These are phyloP conservation scores for Zosterops pallidus DNA, from an alignment of 2,113 vertebrate species.

Conservation along the genomic window DNA sequence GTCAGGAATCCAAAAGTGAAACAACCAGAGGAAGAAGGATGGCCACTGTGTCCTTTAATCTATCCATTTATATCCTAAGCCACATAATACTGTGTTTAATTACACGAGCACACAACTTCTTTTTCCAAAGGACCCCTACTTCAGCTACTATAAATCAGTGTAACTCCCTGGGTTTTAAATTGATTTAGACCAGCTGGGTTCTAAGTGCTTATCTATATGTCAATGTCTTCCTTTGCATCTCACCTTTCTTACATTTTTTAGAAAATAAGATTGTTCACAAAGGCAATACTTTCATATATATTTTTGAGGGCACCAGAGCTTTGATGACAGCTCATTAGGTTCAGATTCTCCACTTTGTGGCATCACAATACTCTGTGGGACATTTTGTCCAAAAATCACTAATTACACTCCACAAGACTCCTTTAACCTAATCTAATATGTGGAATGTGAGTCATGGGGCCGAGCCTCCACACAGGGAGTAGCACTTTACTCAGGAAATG, in stretches of 20 bases:
- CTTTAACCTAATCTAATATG: conserved; percentile 33
- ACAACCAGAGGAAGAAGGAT: background rate
- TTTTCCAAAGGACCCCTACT: background rate
- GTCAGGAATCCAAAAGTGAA: background rate
- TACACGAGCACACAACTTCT: background rate
- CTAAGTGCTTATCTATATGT: conserved; percentile 6
- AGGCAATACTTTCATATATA: background rate
- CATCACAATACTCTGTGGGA: background rate
- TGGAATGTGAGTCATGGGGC: conserved; percentile 3
- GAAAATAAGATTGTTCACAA: background rate
- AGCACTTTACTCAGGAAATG: conserved; percentile 58
- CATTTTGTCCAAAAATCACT: conserved; percentile 9
- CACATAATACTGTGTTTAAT: background rate
- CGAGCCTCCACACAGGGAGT: background rate
- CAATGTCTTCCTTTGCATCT: conserved; percentile 12
- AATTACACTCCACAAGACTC: conserved; percentile 31
- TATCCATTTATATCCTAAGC: background rate
- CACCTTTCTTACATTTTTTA: background rate
- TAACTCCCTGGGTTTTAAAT: conserved; percentile 17
- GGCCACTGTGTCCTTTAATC: background rate
- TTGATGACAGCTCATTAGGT: background rate
- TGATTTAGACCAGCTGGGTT: conserved; percentile 47
- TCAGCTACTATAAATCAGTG: conserved; percentile 45
- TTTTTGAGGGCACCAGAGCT: background rate
- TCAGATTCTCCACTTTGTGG: background rate